Conservation (phyloP, 2,888 invertebrate genomes). For the Cheilosia vernalis region DNA sequence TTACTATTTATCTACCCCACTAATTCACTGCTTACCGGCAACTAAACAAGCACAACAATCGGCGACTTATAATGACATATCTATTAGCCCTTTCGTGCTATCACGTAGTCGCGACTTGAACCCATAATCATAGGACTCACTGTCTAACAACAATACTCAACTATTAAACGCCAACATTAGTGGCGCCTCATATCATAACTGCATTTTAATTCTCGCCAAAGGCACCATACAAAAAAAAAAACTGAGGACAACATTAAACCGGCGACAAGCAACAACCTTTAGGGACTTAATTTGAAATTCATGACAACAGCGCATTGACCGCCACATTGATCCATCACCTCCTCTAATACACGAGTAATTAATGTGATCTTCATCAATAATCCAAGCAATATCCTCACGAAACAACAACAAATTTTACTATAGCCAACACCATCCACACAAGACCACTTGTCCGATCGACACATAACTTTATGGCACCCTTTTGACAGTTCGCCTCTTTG, state of each 20-base stretch:
- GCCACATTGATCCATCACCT: constrained; percentile 61
- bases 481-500: constrained; percentile 62
- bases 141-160: constrained; percentile 58
- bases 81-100: constrained; percentile 31
- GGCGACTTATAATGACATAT: constrained; percentile 36
- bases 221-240: constrained; percentile 36
- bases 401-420: constrained; percentile 7
- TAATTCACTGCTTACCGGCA: not conserved
- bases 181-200: constrained; percentile 73
- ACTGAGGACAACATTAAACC: constrained; percentile 1
- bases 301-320: constrained; percentile 46
- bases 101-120: constrained; percentile 51
- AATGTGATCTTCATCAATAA: constrained; percentile 74
- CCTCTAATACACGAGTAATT: constrained; percentile 71
- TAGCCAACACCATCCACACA: constrained; percentile 13
- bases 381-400: constrained; percentile 48
- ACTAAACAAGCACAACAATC: not conserved
- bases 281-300: constrained; percentile 67
- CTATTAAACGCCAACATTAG: constrained; percentile 66
- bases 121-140: constrained; percentile 43
- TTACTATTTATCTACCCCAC: not conserved
- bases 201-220: constrained; percentile 58
- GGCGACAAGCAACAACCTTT: constrained; percentile 61
- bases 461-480: constrained; percentile 72
- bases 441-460: constrained; percentile 58